These are phyloP conservation scores for Dryomyza anilis DNA, from an alignment of 2,888 invertebrate genomes.

Conservation along the genomic window DNA sequence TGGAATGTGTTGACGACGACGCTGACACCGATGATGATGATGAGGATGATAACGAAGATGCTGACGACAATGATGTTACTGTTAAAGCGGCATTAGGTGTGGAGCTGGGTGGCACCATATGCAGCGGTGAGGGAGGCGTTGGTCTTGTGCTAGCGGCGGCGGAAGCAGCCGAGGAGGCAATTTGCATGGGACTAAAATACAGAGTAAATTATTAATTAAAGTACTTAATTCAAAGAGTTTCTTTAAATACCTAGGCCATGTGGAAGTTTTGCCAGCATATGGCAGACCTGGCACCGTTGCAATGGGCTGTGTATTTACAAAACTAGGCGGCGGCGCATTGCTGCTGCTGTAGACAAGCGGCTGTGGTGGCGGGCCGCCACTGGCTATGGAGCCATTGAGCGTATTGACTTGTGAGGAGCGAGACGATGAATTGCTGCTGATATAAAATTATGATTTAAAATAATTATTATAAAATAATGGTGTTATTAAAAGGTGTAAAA, in stretches of 20 bases:
- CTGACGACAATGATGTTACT: not conserved
- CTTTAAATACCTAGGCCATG: constrained; percentile 45
- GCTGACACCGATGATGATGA: constrained; percentile 63
- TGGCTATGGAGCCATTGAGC: constrained; percentile 3
- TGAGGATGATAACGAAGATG: constrained; percentile 48
- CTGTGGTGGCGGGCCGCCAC: constrained; percentile 1
- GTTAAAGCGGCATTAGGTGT: too few relatives aligned
- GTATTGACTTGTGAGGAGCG: too few relatives aligned
- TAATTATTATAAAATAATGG: too few relatives aligned
- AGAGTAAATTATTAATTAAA: not conserved
- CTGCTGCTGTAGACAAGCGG: constrained; percentile 5
- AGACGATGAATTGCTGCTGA: too few relatives aligned
- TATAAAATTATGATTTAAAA: not conserved
- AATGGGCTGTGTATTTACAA: constrained; percentile 34
- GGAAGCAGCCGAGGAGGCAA: constrained; percentile 61
- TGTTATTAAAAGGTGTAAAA: too few relatives aligned
- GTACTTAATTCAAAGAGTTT: not conserved
- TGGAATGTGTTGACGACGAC: constrained; percentile 61
- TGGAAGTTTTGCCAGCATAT: constrained; percentile 51
- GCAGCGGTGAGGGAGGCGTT: constrained; percentile 63
- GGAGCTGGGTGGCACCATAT: constrained; percentile 25
- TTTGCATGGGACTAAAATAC: constrained; percentile 42
- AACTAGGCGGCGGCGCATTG: too few relatives aligned
- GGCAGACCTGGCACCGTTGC: constrained; percentile 48
- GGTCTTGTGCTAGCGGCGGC: constrained; percentile 64